phyloP scores from a whole-genome alignment of 2,888 invertebrate species.

The Adelphocoris suturalis region DNA sequence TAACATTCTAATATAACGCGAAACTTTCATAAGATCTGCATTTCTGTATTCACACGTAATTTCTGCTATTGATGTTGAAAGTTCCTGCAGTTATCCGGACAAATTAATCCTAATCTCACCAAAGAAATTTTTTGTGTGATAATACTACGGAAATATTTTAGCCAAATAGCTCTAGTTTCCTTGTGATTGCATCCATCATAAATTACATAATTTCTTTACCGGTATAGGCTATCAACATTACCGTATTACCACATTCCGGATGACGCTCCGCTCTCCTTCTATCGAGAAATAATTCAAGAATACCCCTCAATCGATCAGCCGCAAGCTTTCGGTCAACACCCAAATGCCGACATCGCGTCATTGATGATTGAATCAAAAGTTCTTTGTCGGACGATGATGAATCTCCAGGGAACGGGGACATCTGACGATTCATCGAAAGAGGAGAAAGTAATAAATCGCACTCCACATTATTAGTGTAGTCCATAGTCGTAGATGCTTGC shows the following conservation, averaged over 20 bases:
- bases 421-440: constrained; percentile 84
- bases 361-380: constrained; percentile 88
- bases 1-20: no score
- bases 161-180: no score
- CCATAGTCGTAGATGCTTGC: no score
- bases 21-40: no score
- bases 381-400: constrained; percentile 88
- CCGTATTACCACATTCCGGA: constrained; percentile 90
- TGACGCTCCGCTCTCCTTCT: constrained; percentile 89
- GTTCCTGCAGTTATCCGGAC: no score
- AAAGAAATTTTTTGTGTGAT: no score
- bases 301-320: constrained; percentile 90
- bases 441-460: constrained; percentile 76
- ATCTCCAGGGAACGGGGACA: constrained; percentile 86
- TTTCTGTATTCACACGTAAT: no score
- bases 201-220: neutral
- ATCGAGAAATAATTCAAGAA: constrained; percentile 88
- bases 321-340: constrained; percentile 93
- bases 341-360: constrained; percentile 93
- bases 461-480: no score
- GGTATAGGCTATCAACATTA: constrained; percentile 85
- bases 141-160: no score
- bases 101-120: no score
- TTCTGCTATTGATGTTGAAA: no score
- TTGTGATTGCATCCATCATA: no score